Conservation (phyloP, 2,113 vertebrate genomes). For the Theropithecus gelada region DNA sequence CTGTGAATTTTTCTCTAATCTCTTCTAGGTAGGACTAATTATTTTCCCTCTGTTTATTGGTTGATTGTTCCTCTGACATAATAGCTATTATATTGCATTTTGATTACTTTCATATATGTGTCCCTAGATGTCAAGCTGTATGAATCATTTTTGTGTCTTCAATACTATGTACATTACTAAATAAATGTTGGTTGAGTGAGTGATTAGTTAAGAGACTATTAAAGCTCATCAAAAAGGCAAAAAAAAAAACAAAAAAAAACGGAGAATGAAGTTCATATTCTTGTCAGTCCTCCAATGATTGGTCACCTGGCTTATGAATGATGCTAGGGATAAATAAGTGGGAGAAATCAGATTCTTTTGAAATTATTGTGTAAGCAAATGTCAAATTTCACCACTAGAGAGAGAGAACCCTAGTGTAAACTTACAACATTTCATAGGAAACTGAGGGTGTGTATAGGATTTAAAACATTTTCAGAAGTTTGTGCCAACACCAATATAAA, state of each 20-base stretch:
- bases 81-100: neutral
- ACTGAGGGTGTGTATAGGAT: neutral
- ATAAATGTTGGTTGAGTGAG: neutral
- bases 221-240: neutral
- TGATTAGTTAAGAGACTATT: neutral
- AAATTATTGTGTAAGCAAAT: neutral
- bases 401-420: neutral
- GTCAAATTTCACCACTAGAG: neutral
- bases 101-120: neutral
- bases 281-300: neutral
- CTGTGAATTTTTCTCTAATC: neutral
- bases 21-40: neutral
- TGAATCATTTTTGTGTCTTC: neutral
- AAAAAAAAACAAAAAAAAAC: neutral
- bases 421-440: neutral
- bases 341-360: neutral
- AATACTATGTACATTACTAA: neutral
- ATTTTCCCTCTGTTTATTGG: neutral
- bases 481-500: neutral
- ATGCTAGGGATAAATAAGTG: neutral
- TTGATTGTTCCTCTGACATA: neutral
- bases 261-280: neutral
- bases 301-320: neutral
- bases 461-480: neutral
- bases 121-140: neutral